These are phyloP conservation scores for Holothuria leucospilota DNA, from an alignment of 53 echinoderm and acorn worm species.

Conservation along the genomic window DNA sequence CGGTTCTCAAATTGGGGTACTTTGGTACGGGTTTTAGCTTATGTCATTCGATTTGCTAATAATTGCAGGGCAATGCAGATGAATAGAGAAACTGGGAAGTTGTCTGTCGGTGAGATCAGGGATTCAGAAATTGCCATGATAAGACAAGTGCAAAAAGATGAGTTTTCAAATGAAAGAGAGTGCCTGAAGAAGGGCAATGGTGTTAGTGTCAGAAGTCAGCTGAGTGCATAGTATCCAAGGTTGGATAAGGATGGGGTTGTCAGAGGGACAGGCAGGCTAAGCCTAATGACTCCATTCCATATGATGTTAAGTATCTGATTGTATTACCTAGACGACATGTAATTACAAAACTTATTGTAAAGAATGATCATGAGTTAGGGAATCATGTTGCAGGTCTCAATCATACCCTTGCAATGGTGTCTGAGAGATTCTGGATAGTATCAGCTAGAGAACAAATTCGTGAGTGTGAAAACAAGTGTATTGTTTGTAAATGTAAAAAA, in stretches of 20 bases:
- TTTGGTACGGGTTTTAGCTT: too few species aligned
- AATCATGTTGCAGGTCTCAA: too few species aligned
- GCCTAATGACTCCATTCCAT: background rate
- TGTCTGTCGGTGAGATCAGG: background rate
- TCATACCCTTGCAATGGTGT: background rate
- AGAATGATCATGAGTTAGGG: too few species aligned
- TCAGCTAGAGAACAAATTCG: background rate
- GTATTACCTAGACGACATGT: background rate
- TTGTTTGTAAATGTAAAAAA: background rate
- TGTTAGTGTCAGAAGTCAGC: too few species aligned
- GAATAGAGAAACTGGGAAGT: background rate
- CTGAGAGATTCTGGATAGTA: conserved; percentile 1
- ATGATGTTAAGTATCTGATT: background rate
- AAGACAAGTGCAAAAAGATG: background rate
- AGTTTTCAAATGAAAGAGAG: too few species aligned
- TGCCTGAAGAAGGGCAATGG: too few species aligned
- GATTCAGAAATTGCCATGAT: background rate
- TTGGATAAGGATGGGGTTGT: background rate
- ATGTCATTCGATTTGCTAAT: too few species aligned
- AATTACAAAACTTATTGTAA: too few species aligned
- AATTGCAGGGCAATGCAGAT: too few species aligned
- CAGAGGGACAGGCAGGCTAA: background rate
- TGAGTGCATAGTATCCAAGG: background rate
- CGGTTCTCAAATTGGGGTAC: too few species aligned
- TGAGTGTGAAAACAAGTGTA: conserved; percentile 10